Evolutionary conservation across 2,888 invertebrate genomes (phyloP).

Genomic region (Platycnemis pennipes): DNA sequence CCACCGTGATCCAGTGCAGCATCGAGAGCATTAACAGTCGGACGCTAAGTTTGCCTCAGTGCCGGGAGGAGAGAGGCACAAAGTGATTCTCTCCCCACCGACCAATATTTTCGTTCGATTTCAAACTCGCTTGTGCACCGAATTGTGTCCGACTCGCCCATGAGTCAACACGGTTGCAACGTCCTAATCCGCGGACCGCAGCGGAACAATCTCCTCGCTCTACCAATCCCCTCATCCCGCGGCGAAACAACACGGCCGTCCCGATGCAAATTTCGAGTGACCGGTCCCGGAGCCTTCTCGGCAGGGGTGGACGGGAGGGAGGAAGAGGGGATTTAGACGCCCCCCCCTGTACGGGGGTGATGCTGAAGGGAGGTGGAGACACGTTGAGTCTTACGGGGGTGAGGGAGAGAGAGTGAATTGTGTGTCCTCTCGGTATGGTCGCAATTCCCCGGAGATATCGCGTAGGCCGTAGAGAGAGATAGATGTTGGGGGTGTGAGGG

Average conservation of each 20-base stretch:
- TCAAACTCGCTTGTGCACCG: neutral
- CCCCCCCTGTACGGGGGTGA: neutral
- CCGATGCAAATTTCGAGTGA: conserved; percentile 54
- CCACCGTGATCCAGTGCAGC: neutral
- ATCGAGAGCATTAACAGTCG: neutral
- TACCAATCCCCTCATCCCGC: neutral
- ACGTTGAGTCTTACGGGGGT: neutral
- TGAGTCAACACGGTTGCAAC: conserved; percentile 1
- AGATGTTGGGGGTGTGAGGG: neutral
- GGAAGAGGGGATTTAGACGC: too few species aligned
- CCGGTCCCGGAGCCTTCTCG: neutral
- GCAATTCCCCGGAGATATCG: conserved; percentile 16
- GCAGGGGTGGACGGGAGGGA: neutral
- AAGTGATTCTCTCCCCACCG: neutral
- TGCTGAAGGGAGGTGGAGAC: neutral
- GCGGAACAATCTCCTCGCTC: conserved; percentile 18
- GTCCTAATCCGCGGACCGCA: conserved; percentile 38
- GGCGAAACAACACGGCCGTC: neutral
- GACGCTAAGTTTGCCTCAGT: neutral
- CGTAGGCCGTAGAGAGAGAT: too few species aligned
- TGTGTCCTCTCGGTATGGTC: neutral
- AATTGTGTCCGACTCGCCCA: neutral
- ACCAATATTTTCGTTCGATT: neutral
- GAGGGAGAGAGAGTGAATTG: too few species aligned
- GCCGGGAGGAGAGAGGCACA: neutral